Evolutionary conservation across 2,888 invertebrate genomes (phyloP).

Genomic region (Agriopis aurantiaria): DNA sequence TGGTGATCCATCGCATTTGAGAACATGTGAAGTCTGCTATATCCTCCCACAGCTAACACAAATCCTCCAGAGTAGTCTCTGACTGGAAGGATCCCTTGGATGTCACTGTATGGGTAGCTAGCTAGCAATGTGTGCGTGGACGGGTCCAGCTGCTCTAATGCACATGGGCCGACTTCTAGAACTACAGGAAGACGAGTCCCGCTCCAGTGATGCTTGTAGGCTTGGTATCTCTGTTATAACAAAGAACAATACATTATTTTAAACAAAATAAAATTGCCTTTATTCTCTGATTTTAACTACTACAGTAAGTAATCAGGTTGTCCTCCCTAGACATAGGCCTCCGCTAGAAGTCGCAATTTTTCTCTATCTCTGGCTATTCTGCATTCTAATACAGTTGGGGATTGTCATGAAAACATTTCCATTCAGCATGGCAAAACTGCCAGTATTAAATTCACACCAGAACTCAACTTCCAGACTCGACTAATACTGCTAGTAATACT

Average conservation of each 20-base stretch:
- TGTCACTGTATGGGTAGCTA: constrained; percentile 79
- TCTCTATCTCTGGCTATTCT: too few species aligned
- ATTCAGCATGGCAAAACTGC: too few species aligned
- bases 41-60: constrained; percentile 96
- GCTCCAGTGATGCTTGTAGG: constrained; percentile 98
- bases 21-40: constrained; percentile 96
- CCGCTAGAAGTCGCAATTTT: too few species aligned
- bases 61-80: constrained; percentile 97
- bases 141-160: constrained; percentile 96
- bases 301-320: too few species aligned
- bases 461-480: too few species aligned
- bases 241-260: not conserved
- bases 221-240: constrained; percentile 90
- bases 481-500: too few species aligned
- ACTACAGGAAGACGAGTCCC: constrained; percentile 95
- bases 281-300: too few species aligned
- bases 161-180: constrained; percentile 96
- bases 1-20: constrained; percentile 92
- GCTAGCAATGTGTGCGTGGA: constrained; percentile 93
- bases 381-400: too few species aligned
- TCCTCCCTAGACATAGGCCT: too few species aligned
- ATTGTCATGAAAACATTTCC: too few species aligned
- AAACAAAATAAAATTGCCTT: too few species aligned
- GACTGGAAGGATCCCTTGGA: constrained; percentile 87
- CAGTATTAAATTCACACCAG: too few species aligned